Base-by-base conservation (phyloP, 2,888 invertebrate genomes). In the Yponomeuta malinellus region DNA sequence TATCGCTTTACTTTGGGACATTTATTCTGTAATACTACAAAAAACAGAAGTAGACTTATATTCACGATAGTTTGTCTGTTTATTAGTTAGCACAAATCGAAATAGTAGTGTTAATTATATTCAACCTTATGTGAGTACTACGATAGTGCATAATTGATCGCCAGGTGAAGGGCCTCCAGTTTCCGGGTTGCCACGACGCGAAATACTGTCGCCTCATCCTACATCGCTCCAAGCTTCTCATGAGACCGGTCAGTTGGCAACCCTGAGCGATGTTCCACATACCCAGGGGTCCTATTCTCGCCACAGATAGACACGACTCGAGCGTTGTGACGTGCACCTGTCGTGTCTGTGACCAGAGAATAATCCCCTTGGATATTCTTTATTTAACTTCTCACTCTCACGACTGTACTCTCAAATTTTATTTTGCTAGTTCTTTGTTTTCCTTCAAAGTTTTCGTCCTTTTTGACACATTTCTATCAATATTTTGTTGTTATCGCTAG, bases 141-240 rank as follows among this genome's bases (percentile, higher is more conserved):
- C 52, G 52, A 59, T 59, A 15, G 52, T 59, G 52, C 52, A 59
- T 15, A 59, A 84, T 89, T 93, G 92, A 43, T 37, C 70, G 70
- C 29, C 95, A 98, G 97, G 96, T 97, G 94, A 98, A 98, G 94
- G 97, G 98, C 93, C 95, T 97, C 93, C 97, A 96, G 95, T 97
- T 98, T 93, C 97, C 97, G 91, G 98, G 98, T 93, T 97, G 97
- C 94, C 96, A 97, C 93, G 97, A 97, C 94, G 96, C 97, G 90
- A 95, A 95, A 93, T 97, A 97, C 95, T 97, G 97, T 95, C 97
- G 97, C 90, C 97, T 97, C 94, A 96, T 98, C 92, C 95, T 98
- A 93, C 98, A 98, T 93, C 96, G 98, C 93, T 98, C 98, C 93
- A 96, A 97, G 93, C 97, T 97, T 94, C 96, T 98, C 93, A 95